Evolutionary conservation across 2,113 vertebrate genomes (phyloP).

Genomic region (Notarius lentiginosus): DNA sequence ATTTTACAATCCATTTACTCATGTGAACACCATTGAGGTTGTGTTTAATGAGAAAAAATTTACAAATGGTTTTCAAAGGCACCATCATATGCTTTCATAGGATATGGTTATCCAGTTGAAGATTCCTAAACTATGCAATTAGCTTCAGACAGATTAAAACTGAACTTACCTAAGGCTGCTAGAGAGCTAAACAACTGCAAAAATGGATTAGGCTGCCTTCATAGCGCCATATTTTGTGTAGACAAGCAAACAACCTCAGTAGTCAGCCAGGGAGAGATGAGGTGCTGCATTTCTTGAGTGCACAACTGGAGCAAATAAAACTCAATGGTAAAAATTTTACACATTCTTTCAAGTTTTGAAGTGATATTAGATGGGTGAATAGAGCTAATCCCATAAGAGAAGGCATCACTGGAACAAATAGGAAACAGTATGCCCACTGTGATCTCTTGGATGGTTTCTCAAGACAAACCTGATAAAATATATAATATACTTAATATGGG

Average conservation of each 20-base stretch:
- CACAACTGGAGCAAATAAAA: not conserved
- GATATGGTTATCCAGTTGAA: slow-evolving; percentile 5
- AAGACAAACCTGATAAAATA: not conserved
- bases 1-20: slow-evolving; percentile 25
- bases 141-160: not conserved
- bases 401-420: not conserved
- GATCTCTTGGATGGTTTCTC: not conserved
- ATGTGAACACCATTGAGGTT: not conserved
- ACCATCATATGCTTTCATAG: not conserved
- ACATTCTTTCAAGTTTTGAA: not conserved
- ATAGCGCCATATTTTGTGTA: not conserved
- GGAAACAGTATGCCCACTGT: not conserved
- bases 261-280: not conserved
- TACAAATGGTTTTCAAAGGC: slow-evolving; percentile 29
- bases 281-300: not conserved
- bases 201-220: not conserved
- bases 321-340: not conserved
- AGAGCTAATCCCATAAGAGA: not conserved
- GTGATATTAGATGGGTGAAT: not conserved
- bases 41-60: slow-evolving; percentile 15
- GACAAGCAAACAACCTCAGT: not conserved
- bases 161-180: not conserved
- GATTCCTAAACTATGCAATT: not conserved
- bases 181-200: not conserved
- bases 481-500: too few relatives aligned